phyloP scores from a whole-genome alignment of 2,113 vertebrate species.

The Otolemur garnettii region DNA sequence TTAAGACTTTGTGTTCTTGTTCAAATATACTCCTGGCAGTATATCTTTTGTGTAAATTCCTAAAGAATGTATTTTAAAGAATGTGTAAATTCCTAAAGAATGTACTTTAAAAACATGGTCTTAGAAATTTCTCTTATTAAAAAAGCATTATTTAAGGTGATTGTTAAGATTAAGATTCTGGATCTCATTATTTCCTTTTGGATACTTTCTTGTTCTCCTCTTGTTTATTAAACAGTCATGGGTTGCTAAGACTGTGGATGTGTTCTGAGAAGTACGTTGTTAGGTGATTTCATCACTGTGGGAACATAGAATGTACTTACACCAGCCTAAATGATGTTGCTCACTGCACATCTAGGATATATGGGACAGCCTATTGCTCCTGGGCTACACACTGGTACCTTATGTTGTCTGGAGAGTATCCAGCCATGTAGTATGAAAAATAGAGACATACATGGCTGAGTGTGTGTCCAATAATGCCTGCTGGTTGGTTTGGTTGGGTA shows the following conservation, averaged over 20 bases:
- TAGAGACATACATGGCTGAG: too few relatives aligned
- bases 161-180: neutral
- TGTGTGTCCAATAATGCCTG: too few relatives aligned
- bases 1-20: conserved; percentile 12
- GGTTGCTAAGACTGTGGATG: too few relatives aligned
- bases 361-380: neutral
- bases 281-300: neutral
- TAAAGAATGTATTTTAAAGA: conserved; percentile 6
- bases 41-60: neutral
- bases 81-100: neutral
- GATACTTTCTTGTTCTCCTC: neutral
- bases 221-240: neutral
- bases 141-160: neutral
- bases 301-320: neutral
- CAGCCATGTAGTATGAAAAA: too few relatives aligned
- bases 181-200: neutral
- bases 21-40: neutral
- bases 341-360: neutral
- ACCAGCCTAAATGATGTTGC: neutral
- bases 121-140: neutral
- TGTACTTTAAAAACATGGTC: neutral
- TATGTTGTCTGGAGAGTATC: neutral
- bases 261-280: neutral
- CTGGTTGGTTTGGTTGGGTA: too few relatives aligned
- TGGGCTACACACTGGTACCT: neutral